Conservation (phyloP, 2,797 vertebrate species). For the Gouania willdenowi region DNA sequence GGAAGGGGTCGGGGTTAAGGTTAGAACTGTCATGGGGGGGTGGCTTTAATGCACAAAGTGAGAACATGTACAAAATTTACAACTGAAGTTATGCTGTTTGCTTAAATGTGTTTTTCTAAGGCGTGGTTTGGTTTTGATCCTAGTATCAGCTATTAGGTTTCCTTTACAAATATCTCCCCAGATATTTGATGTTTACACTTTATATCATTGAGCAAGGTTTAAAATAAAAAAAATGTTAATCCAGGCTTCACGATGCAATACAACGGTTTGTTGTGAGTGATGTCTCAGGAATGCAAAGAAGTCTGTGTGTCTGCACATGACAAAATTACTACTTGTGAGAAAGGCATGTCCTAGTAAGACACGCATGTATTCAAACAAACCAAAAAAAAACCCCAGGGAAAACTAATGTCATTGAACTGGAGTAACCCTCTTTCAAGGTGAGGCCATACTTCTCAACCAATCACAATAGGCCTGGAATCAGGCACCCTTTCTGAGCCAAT, state of each 20-base stretch:
- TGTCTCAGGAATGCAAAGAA: constrained; percentile 29
- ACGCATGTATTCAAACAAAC: constrained; percentile 16
- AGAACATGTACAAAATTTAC: constrained; percentile 38
- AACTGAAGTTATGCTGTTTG: constrained; percentile 33
- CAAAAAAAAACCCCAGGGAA: constrained; percentile 16
- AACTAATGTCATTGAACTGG: constrained; percentile 70
- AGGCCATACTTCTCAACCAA: constrained; percentile 74
- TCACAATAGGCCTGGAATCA: constrained; percentile 63
- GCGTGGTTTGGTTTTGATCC: too few relatives aligned
- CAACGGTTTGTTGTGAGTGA: constrained; percentile 5
- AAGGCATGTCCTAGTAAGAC: constrained; percentile 14
- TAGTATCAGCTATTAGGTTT: too few relatives aligned
- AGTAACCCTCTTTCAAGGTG: constrained; percentile 78
- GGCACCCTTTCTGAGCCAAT: constrained; percentile 70
- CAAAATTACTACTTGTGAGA: constrained; percentile 4
- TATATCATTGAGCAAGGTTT: neutral
- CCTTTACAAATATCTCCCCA: constrained; percentile 5
- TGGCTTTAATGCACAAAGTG: constrained; percentile 23
- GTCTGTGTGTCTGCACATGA: constrained; percentile 4
- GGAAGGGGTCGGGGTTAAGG: constrained; percentile 51
- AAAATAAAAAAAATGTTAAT: neutral
- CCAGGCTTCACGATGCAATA: neutral
- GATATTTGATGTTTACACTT: constrained; percentile 15
- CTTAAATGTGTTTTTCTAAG: constrained; percentile 17
- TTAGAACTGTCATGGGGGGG: constrained; percentile 27